phyloP scores from a whole-genome alignment of 2,888 invertebrate genomes.

The Drosophila lacicola region DNA sequence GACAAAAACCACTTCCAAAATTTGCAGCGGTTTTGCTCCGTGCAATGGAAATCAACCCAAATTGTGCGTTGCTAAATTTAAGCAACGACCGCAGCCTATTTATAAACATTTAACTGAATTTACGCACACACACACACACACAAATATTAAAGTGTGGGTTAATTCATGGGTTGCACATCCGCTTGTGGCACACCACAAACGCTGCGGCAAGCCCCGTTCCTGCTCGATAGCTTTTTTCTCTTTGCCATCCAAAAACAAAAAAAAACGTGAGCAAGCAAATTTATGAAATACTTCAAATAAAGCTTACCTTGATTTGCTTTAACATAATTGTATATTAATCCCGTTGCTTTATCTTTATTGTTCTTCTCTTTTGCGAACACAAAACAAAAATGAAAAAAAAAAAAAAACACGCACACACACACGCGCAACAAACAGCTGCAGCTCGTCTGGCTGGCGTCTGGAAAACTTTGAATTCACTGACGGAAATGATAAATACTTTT shows the following conservation, averaged over 20 bases:
- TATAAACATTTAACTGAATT: slow-evolving; percentile 70
- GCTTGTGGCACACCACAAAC: slow-evolving; percentile 69
- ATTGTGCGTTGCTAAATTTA: slow-evolving; percentile 58
- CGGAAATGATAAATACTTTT: no score
- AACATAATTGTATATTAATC: not conserved
- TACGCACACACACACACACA: slow-evolving; percentile 27
- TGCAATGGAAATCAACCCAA: slow-evolving; percentile 34
- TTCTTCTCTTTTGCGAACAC: no score
- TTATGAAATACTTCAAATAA: slow-evolving; percentile 29
- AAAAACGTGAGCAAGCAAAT: slow-evolving; percentile 28
- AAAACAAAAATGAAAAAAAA: no score
- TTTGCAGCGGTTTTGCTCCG: slow-evolving; percentile 54
- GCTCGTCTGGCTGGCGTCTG: no score
- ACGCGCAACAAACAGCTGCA: no score
- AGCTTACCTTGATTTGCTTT: no score
- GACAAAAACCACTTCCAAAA: slow-evolving; percentile 41
- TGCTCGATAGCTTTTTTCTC: slow-evolving; percentile 41
- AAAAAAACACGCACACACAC: no score
- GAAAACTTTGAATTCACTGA: no score
- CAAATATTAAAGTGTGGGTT: slow-evolving; percentile 17
- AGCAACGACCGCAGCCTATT: slow-evolving; percentile 65
- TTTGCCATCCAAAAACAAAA: slow-evolving; percentile 27
- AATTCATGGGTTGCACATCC: slow-evolving; percentile 51
- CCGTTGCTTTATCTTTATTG: not conserved
- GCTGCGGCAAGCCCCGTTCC: slow-evolving; percentile 52